Evolutionary conservation across 2,797 vertebrate genomes (phyloP), one percentile per base, ranked within the genome.

Genomic region (Setipinna tenuifilis): DNA sequence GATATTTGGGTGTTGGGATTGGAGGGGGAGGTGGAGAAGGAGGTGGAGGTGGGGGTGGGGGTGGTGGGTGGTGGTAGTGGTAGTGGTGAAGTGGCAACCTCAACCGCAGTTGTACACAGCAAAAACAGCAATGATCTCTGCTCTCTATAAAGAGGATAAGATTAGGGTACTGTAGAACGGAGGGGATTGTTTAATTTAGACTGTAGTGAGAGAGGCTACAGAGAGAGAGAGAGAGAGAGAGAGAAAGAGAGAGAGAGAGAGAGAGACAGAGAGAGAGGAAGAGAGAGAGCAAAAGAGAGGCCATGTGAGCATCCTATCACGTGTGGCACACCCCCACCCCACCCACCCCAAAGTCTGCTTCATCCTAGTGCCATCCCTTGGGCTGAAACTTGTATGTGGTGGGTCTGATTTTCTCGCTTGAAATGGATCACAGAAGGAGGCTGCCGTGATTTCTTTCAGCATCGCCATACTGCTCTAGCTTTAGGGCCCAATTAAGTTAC

Each of bases 131-230:
- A 7, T 7, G 71, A 17, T 7, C 35, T 78, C 71, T 41, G 71
- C 35, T 16, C 7, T 44, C 35, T 41, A 78, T 78, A 78, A 78
- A 78, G 35, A 78, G 31, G 71, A 78, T 21, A 28, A 35, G 83
- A 75, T 57, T 23, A 58, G 46, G 50, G 28, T 46, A 28, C 68
- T 28, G 57, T 0, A 3, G n/a, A 59, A 78, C 0, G 9, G 31
- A 78, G 71, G 71, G 35, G 71, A 19, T 78, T 35, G 71, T 44
- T 78, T 78, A 21, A 78, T 78, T 78, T 78, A 35, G 71, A 78
- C 17, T 41, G 31, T 11, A 21, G 9, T 28, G 23, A 7, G 62
- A 68, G 25, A 25, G 25, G 12, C 25, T 86, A 65, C 81, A 86
- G 75, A 44, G n/a, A 12, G 31, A 25, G 46, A 83, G 48, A 16